These are phyloP conservation scores for Silurus lanzhouensis DNA, from an alignment of 2,797 vertebrate species.

Conservation along the genomic window DNA sequence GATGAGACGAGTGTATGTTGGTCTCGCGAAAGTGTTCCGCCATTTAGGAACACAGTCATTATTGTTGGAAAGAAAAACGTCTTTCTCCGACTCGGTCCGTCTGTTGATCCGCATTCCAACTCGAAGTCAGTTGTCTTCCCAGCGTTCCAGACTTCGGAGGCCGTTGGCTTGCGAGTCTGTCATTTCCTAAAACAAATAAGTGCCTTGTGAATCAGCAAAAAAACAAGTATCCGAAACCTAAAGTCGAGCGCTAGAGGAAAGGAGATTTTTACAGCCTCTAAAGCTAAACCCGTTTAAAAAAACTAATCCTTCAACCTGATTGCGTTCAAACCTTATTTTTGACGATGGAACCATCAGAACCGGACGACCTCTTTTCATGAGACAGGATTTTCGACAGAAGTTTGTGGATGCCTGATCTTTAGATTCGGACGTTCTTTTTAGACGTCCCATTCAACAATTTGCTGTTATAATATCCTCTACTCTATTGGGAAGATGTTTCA, in stretches of 20 bases:
- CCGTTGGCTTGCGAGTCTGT: constrained; percentile 64
- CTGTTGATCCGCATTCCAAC: constrained; percentile 7
- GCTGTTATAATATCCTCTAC: too few relatives aligned
- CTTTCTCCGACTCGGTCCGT: background rate
- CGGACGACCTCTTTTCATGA: background rate
- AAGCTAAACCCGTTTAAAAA: background rate
- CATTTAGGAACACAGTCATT: background rate
- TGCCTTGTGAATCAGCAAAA: constrained; percentile 68
- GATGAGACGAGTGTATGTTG: background rate
- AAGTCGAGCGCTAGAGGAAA: background rate
- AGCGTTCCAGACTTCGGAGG: constrained; percentile 25
- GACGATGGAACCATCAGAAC: background rate
- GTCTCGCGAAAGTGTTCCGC: background rate
- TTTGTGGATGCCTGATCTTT: too few relatives aligned
- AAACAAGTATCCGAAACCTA: constrained; percentile 62
- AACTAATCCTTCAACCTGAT: background rate
- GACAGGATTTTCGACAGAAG: too few relatives aligned
- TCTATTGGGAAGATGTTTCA: too few relatives aligned
- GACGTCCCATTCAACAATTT: too few relatives aligned
- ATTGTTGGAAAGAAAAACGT: constrained; percentile 16
- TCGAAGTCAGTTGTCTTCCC: background rate
- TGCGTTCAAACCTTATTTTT: background rate
- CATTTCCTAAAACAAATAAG: constrained; percentile 66
- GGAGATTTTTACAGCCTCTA: background rate
- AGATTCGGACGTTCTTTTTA: too few relatives aligned